These are phyloP conservation scores for Cylloceria caligata DNA, from an alignment of 2,888 invertebrate genomes.

Conservation along the genomic window DNA sequence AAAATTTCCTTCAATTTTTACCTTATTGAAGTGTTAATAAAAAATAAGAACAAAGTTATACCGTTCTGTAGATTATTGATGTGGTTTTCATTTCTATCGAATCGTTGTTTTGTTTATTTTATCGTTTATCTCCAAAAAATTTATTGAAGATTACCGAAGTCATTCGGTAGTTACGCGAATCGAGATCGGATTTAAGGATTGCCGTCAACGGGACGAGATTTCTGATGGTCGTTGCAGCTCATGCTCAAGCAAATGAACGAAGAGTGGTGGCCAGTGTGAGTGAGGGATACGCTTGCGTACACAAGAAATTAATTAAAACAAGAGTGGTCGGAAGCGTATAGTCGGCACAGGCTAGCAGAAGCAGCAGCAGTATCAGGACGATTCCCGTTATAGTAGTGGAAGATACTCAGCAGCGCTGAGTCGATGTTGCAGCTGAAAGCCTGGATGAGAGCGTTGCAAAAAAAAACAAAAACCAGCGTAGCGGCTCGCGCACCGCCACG, in stretches of 20 bases:
- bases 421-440: conserved; percentile 13
- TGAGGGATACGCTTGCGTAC: conserved; percentile 40
- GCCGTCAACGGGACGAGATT: neutral
- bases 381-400: conserved; percentile 34
- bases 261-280: conserved; percentile 20
- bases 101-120: neutral
- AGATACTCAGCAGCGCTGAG: conserved; percentile 31
- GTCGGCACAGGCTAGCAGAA: conserved; percentile 10
- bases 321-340: conserved; percentile 39
- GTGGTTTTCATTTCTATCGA: neutral
- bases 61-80: neutral
- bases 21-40: neutral
- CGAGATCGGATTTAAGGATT: conserved; percentile 29
- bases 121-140: neutral
- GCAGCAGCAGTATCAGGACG: conserved; percentile 11
- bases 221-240: neutral
- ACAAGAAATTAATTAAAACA: conserved; percentile 50
- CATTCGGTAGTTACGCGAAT: neutral
- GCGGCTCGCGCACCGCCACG: conserved; percentile 8
- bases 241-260: conserved; percentile 12
- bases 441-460: conserved; percentile 1
- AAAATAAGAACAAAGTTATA: neutral
- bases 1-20: no score
- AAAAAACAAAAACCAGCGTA: conserved; percentile 30
- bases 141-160: neutral